These are phyloP conservation scores for Artibeus jamaicensis DNA, from an alignment of 2,797 vertebrate genomes.

Conservation along the genomic window DNA sequence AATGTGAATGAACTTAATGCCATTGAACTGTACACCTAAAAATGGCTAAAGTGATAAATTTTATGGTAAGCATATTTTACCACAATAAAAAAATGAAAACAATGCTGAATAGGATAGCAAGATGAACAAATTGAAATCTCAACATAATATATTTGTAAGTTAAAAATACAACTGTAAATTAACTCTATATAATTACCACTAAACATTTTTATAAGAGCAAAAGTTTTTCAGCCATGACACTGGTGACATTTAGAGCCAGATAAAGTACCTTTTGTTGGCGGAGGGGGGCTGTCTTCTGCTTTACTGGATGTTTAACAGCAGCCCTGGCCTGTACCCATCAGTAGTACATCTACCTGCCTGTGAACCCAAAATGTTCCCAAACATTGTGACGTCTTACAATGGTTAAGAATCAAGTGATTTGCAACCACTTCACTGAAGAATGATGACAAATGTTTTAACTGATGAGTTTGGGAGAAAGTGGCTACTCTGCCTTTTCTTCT, in stretches of 20 bases:
- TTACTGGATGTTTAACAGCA: neutral
- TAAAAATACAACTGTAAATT: neutral
- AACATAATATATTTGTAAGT: neutral
- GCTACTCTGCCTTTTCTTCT: neutral
- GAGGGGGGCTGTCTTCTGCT: accelerated
- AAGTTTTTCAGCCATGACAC: neutral
- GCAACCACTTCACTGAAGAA: neutral
- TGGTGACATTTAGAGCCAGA: neutral
- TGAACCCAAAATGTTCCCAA: neutral
- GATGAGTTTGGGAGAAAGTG: neutral
- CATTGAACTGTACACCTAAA: neutral
- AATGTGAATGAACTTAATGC: neutral
- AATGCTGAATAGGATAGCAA: neutral
- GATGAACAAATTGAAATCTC: neutral
- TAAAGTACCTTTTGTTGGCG: neutral
- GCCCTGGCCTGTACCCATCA: neutral
- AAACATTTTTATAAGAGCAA: neutral
- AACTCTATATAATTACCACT: neutral
- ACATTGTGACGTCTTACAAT: neutral
- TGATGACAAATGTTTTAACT: neutral
- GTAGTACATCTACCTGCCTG: neutral
- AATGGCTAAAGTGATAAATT: neutral
- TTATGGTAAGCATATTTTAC: neutral
- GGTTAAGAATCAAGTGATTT: neutral
- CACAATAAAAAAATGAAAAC: neutral